Evolutionary conservation across 1,140 invertebrate species (phyloP).

Genomic region (Drosophila saltans): DNA sequence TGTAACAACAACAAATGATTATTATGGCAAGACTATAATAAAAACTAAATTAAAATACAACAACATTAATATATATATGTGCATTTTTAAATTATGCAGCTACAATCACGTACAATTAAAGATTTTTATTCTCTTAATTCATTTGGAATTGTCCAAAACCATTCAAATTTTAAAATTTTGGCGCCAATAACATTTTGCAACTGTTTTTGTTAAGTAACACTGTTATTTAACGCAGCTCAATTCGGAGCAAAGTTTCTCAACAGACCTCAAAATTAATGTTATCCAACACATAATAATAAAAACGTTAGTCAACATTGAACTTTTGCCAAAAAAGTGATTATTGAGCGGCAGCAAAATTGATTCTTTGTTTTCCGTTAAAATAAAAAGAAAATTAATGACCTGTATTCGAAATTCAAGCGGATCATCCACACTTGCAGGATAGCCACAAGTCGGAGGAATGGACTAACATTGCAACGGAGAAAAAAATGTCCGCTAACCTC

Average conservation of each 20-base stretch:
- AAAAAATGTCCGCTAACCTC: not conserved
- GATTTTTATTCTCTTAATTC: too few species aligned
- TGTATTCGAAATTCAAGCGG: not conserved
- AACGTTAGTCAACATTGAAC: too few species aligned
- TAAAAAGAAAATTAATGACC: not conserved
- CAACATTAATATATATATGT: slow-evolving; percentile 1
- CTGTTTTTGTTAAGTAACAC: not conserved
- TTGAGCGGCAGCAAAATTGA: not conserved
- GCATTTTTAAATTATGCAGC: not conserved
- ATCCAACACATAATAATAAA: too few species aligned
- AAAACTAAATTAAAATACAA: slow-evolving; percentile 54
- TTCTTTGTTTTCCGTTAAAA: not conserved
- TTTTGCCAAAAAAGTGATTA: too few species aligned
- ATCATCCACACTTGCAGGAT: not conserved
- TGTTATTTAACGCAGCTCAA: too few species aligned
- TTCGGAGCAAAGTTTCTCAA: too few species aligned
- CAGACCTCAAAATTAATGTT: too few species aligned
- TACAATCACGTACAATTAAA: not conserved
- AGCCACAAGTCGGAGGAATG: not conserved
- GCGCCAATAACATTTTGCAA: not conserved
- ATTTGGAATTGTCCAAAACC: too few species aligned
- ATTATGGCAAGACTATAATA: slow-evolving; percentile 60
- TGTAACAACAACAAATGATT: slow-evolving; percentile 34
- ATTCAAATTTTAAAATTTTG: not conserved
- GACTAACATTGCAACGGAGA: not conserved